Percentiles rank a stretch among this genome's conserved stretches.
Evolutionary conservation across 2,888 invertebrate genomes (phyloP).

Genomic region (Hypomecis atomaria): DNA sequence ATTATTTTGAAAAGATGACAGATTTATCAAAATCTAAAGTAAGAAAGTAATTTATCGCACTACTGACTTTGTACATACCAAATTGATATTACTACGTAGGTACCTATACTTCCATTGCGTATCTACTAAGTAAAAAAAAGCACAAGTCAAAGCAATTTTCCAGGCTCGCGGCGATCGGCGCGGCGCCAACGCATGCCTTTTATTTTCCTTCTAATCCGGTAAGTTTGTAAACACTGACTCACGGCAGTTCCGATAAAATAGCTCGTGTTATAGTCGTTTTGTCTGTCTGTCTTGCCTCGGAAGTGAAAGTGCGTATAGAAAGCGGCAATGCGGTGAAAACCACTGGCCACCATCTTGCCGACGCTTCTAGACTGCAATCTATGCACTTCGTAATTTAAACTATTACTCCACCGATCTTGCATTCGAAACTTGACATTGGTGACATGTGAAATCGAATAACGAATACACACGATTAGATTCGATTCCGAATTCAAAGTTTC

Average conservation of each 20-base stretch:
- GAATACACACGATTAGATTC: conserved; percentile 1
- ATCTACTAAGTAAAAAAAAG: too few species aligned
- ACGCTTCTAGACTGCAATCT: conserved; percentile 57
- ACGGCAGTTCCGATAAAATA: conserved; percentile 56
- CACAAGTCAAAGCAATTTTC: neutral
- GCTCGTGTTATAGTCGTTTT: conserved; percentile 57
- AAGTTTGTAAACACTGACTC: conserved; percentile 58
- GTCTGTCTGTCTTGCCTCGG: conserved; percentile 60
- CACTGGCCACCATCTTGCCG: conserved; percentile 54
- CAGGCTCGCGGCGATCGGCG: conserved; percentile 7
- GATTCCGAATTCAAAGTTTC: conserved; percentile 12
- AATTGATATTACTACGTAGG: too few species aligned
- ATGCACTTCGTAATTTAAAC: conserved; percentile 48
- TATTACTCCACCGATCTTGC: conserved; percentile 34
- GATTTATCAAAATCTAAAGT: too few species aligned
- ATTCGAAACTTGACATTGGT: conserved; percentile 39
- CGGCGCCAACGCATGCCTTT: conserved; percentile 12
- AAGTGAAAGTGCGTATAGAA: conserved; percentile 72
- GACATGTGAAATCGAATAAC: conserved; percentile 23
- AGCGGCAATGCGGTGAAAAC: conserved; percentile 70
- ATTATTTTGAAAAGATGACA: too few species aligned
- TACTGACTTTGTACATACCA: too few species aligned
- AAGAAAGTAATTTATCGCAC: too few species aligned
- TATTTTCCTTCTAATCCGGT: conserved; percentile 42
- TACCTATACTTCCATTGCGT: too few species aligned